phyloP scores from a whole-genome alignment of 1,140 invertebrate species.

The Diachasmimorpha longicaudata region DNA sequence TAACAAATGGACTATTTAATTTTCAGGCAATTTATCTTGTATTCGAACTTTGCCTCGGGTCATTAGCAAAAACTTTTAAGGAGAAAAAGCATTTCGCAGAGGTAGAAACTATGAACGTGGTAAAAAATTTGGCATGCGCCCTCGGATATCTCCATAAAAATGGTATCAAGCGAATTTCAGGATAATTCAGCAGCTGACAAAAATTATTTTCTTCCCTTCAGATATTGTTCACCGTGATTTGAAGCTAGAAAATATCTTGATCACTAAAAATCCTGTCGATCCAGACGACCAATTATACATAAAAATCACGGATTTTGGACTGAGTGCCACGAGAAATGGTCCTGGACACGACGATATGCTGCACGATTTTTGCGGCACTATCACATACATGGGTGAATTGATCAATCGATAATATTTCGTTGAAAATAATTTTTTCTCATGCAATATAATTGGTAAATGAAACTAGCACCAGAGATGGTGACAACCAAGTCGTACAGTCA shows the following conservation, averaged over 20 bases:
- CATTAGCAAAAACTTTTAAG: conserved; percentile 55
- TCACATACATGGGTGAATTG: conserved; percentile 65
- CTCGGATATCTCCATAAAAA: conserved; percentile 66
- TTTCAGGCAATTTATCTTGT: conserved; percentile 55
- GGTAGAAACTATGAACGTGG: conserved; percentile 55
- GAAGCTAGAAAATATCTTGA: conserved; percentile 67
- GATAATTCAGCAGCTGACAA: neutral
- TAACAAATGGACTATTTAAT: neutral
- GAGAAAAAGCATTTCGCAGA: conserved; percentile 53
- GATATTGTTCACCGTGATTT: conserved; percentile 69
- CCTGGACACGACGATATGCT: conserved; percentile 64
- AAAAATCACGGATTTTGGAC: conserved; percentile 68
- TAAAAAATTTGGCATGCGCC: conserved; percentile 59
- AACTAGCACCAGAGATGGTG: conserved; percentile 66
- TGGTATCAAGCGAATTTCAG: conserved; percentile 45
- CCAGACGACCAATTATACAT: conserved; percentile 59
- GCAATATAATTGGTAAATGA: no score
- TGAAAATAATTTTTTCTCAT: no score
- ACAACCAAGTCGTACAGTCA: conserved; percentile 65
- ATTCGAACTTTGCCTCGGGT: conserved; percentile 62
- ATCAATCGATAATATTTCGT: neutral
- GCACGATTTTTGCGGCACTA: conserved; percentile 66
- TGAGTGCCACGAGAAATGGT: conserved; percentile 64
- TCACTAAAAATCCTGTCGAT: conserved; percentile 60
- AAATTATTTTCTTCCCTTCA: conserved; percentile 42